Base-by-base conservation (phyloP, 2,888 invertebrate genomes). In the Aromia moschata region DNA sequence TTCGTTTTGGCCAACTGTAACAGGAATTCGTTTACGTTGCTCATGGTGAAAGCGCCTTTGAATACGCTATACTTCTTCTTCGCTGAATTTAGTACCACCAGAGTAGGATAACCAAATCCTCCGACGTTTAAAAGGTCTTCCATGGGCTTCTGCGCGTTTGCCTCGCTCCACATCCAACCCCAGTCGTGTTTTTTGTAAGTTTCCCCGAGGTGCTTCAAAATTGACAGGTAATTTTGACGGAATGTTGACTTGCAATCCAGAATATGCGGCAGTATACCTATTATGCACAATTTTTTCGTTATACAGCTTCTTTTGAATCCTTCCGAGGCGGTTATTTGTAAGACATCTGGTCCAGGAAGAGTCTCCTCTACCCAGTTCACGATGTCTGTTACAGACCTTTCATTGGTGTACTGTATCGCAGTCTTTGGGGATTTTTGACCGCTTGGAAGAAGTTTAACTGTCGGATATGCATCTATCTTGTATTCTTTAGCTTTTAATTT, bases 131-230 rank as follows among this genome's bases (percentile, higher is more conserved):
- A 80, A 0, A 92, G 86, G 52, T 90, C 88, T 77, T 98, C 97
- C 7, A 98, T 77, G 0, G 87, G 85, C 0, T 85, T 80, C 78
- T 98, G 96, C 0, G 90, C 85, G 2, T 88, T 90, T 11, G 92
- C 96, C 78, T 96, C 96, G 0, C 91, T 81, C 98, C 98, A 98
- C 10, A 93, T 83, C 96, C 96, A 98, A 10, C 95, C 94, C 96
- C 96, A 96, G 82, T 88, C 86, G 79, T 94, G 92, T 80, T 89
- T 89, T 83, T 96, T 96, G 83, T 90, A 96, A 77, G 94, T 93
- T 55, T 95, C 94, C 0, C 90, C 93, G 60, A 94, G 84, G 0
- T 84, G 81, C 14, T 84, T 84, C 1, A 98, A 83, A 0, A 87
- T 86, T 14, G 84, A 78, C 38, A 98, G 75, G 81, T 95, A 96